Evolutionary conservation across 1,140 invertebrate species (phyloP), one percentile per base, ranked within the genome.

Genomic region (Aphelenchoides fujianensis): DNA sequence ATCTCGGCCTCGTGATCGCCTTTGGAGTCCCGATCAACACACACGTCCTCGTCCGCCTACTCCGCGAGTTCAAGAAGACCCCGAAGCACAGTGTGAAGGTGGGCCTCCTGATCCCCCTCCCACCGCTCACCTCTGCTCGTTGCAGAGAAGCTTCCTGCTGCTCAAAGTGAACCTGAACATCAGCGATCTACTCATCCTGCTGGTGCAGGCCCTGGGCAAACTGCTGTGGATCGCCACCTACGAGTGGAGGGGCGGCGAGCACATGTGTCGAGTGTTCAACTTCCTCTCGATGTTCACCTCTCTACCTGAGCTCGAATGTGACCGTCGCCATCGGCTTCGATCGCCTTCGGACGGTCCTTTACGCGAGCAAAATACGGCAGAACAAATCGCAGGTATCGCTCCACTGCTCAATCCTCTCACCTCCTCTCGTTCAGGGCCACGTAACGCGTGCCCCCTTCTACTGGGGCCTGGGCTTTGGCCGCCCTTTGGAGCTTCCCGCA

Each of bases 111-210:
- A 1, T n/a, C 0, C 19, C 1, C 1, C 34, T 32, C 16, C 53
- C 28, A 36, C 34, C 16, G 0, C 31, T 66, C 23, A 59, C 12
- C 36, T 3, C 16, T 34, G 53, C 16, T 55, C 19, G 61, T 54
- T 83, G 68, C 35, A 82, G 79, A 74, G 70, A 31, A 73, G 81
- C 1, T 83, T 83, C 64, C 23, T 83, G 9, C 64, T 83, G 59
- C 74, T 83, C 12, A 83, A 83, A 73, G 75, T 83, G 30, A 78
- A 83, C 62, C 63, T 83, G 69, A 82, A 80, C 68, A 75, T 83
- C 28, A 77, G 74, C n/a, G 82, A 83, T 66, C 59, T 84, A 3
- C 68, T 83, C 3, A 75, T 83, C 19, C 32, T 80, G 19, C 63
- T 82, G 27, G 70, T 81, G 23, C 70, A 77, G 7, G 74, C 80